A percentile compares a stretch with the other conserved stretches of the same genome.
These are phyloP conservation scores for Sipha flava DNA, from an alignment of 1,140 invertebrate species.

Conservation along the genomic window DNA sequence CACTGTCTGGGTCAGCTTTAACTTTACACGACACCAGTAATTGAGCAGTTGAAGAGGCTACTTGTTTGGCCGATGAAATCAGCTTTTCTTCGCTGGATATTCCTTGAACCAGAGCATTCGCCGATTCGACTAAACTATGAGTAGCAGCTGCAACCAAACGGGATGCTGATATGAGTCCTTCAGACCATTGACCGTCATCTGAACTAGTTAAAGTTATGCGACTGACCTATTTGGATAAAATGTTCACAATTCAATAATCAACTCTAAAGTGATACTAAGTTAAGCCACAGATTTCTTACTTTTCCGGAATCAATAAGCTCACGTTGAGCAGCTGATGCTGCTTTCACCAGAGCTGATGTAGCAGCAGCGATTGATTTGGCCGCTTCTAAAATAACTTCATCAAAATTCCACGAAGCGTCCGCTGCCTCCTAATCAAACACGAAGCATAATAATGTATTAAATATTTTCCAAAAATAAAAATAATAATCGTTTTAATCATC, in stretches of 20 bases:
- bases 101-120: constrained; percentile 93
- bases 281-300: constrained; percentile 40
- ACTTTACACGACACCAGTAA: constrained; percentile 94
- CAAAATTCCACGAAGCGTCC: constrained; percentile 90
- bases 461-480: constrained; percentile 1
- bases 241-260: background rate
- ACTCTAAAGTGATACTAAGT: background rate
- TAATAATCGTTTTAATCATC: too few relatives aligned
- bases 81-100: constrained; percentile 89
- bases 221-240: constrained; percentile 52
- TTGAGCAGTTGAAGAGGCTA: constrained; percentile 93
- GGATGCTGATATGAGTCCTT: constrained; percentile 93
- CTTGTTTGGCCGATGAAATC: constrained; percentile 93
- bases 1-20: constrained; percentile 91
- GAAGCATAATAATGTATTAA: constrained; percentile 33
- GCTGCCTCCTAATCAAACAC: constrained; percentile 59
- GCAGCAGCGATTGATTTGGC: constrained; percentile 96
- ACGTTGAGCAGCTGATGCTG: constrained; percentile 88
- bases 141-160: constrained; percentile 92
- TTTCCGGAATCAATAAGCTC: constrained; percentile 78
- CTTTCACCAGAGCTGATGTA: constrained; percentile 90
- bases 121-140: constrained; percentile 93
- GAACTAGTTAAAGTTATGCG: constrained; percentile 68
- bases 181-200: constrained; percentile 98
- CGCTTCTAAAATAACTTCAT: constrained; percentile 97